phyloP scores from a whole-genome alignment of 2,888 invertebrate genomes.

The Oscheius sp. region DNA sequence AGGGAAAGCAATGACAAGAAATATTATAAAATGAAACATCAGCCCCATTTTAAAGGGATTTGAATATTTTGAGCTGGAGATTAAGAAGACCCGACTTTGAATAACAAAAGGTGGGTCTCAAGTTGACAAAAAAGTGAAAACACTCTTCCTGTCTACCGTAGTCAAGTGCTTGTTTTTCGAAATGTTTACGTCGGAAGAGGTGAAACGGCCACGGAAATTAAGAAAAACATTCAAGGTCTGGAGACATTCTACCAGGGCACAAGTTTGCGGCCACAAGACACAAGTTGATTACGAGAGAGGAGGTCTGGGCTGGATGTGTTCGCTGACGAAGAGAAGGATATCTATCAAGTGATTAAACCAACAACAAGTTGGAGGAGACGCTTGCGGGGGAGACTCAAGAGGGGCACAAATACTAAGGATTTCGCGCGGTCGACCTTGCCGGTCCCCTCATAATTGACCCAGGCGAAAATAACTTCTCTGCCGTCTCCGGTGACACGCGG shows the following conservation, averaged over 20 bases:
- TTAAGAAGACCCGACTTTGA: background rate
- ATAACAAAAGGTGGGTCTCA: too few relatives aligned
- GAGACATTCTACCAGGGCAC: background rate
- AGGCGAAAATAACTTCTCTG: constrained; percentile 26
- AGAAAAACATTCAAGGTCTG: too few relatives aligned
- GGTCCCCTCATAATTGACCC: constrained; percentile 33
- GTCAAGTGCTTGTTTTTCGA: too few relatives aligned
- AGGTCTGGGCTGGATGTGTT: background rate
- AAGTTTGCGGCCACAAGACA: background rate
- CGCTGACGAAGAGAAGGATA: background rate
- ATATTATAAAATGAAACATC: background rate
- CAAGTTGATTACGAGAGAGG: background rate
- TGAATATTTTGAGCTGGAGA: background rate
- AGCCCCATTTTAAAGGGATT: background rate
- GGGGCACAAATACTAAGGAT: constrained; percentile 35
- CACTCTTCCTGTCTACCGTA: too few relatives aligned
- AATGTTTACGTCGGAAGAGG: too few relatives aligned
- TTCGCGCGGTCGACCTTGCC: constrained; percentile 36
- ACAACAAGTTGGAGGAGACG: constrained; percentile 30
- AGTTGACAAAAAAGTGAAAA: too few relatives aligned
- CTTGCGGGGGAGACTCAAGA: constrained; percentile 29
- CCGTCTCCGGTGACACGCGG: background rate
- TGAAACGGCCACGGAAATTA: too few relatives aligned
- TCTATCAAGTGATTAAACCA: constrained; percentile 27
- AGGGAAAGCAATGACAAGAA: constrained; percentile 3